A percentile compares a stretch with the other conserved stretches of the same genome.
Evolutionary conservation across 2,888 invertebrate species (phyloP).

Genomic region (Cenopis cana): DNA sequence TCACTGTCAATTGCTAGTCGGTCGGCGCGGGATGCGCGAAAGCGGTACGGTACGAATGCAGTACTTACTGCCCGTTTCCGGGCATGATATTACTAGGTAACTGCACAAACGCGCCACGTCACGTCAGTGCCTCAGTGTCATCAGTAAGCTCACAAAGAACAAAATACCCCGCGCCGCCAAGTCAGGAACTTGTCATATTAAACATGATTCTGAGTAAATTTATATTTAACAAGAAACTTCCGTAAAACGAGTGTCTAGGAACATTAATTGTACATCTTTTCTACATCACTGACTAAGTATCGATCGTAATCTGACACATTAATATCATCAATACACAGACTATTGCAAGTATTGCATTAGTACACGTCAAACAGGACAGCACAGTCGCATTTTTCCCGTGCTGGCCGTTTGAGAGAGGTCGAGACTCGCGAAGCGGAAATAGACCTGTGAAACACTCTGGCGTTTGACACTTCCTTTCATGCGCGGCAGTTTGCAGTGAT

Average conservation of each 20-base stretch:
- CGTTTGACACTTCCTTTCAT: constrained; percentile 47
- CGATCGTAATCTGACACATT: not conserved
- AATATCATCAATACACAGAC: not conserved
- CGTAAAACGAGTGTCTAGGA: too few species aligned
- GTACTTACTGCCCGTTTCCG: too few species aligned
- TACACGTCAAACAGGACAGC: not conserved
- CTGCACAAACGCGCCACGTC: too few species aligned
- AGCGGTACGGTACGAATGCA: too few species aligned
- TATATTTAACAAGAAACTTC: not conserved
- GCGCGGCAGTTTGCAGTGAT: constrained; percentile 48
- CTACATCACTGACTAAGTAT: not conserved
- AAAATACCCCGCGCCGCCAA: too few species aligned
- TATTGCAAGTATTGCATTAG: constrained; percentile 3
- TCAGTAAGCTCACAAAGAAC: too few species aligned
- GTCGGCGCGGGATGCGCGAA: too few species aligned
- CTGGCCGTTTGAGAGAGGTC: constrained; percentile 2
- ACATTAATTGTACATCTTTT: not conserved
- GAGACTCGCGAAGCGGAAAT: constrained; percentile 34
- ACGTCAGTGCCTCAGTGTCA: too few species aligned
- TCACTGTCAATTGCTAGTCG: too few species aligned
- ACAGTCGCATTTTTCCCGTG: constrained; percentile 4
- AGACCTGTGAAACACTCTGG: constrained; percentile 36
- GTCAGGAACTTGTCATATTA: not conserved
- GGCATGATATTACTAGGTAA: too few species aligned
- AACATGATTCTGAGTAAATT: not conserved